A percentile compares a stretch with the other conserved stretches of the same genome.
Evolutionary conservation across 2,797 vertebrate genomes (phyloP).

Genomic region (Anabacerthia variegaticeps): DNA sequence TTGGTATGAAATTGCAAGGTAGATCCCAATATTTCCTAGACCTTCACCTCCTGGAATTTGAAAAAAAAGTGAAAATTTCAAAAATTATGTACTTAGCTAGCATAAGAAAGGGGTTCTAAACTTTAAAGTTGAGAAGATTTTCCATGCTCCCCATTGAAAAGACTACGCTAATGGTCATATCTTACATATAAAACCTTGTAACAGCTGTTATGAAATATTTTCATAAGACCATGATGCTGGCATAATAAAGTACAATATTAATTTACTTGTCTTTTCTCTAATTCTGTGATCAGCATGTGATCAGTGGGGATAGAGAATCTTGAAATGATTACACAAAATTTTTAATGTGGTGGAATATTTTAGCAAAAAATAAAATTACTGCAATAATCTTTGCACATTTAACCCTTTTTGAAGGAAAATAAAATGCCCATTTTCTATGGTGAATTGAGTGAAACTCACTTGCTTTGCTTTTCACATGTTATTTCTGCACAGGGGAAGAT

Average conservation of each 20-base stretch:
- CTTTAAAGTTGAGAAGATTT: neutral
- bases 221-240: neutral
- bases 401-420: neutral
- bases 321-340: neutral
- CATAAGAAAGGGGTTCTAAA: neutral
- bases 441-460: neutral
- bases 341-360: neutral
- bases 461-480: neutral
- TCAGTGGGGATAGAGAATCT: neutral
- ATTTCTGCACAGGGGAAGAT: neutral
- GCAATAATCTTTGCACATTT: neutral
- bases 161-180: neutral
- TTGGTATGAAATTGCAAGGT: neutral
- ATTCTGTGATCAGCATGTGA: neutral
- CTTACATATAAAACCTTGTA: neutral
- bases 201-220: neutral
- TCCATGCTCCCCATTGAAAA: neutral
- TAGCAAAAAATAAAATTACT: neutral
- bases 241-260: neutral
- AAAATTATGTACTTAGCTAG: neutral
- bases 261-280: neutral
- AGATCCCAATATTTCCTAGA: neutral
- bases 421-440: neutral
- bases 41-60: neutral
- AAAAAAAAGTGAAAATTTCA: neutral